Evolutionary conservation across 2,113 vertebrate species (phyloP), one percentile per base, ranked within the genome.

Genomic region (Panthera leo): DNA sequence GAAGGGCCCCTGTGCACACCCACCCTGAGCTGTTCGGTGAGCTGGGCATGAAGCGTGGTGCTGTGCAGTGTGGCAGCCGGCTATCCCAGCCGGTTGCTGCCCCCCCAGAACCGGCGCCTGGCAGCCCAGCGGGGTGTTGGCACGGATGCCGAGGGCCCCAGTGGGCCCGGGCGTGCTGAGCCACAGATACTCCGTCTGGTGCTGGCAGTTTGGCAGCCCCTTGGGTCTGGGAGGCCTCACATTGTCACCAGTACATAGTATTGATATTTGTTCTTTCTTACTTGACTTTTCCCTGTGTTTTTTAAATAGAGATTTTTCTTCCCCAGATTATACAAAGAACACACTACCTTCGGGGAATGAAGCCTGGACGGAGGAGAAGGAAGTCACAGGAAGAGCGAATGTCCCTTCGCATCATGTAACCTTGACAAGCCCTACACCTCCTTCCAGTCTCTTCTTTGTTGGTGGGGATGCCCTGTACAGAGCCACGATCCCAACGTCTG

Each of bases 241-340:
- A 1, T 12, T 0, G 14, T 78, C 42, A 5, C 21, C 9, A 1
- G 2, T 10, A 19, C 14, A 3, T 3, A n/a, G 5, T 13, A 27
- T 27, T 51, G 7, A 27, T 16, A 34, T 8, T 6, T 53, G 25
- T 68, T 39, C 34, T 55, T 34, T 19, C 61, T 23, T 23, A 55
- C 12, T 16, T 7, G 31, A 55, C 63, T 39, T 55, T 13, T 39
- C 31, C 16, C 14, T 23, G 18, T 42, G 48, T 25, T 82, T 91
- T 55, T 55, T 55, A 55, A 82, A 42, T 12, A 9, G 76, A 80
- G 36, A 11, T 55, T 88, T 31, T 79, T 51, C 16, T 82, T 42
- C 45, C 45, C 45, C 18, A 82, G 48, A 53, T 51, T 67, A 53
- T 91, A 51, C 53, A 70, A 70, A 42, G 21, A 15, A 55, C 1